phyloP scores from a whole-genome alignment of 2,113 vertebrate species.

The Myxocyprinus asiaticus region DNA sequence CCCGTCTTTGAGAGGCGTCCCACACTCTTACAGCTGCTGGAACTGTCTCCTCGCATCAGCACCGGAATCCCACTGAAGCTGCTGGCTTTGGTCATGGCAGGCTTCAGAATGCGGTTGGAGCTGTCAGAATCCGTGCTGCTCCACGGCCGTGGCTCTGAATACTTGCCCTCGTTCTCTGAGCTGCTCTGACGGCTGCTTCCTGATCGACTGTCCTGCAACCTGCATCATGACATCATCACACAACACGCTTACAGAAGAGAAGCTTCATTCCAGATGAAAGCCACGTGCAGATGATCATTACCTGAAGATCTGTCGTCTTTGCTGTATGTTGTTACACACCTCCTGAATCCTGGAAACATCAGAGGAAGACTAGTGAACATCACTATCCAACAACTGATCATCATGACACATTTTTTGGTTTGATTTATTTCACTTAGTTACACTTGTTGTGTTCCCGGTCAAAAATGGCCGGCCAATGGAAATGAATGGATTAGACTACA shows the following conservation, averaged over 20 bases:
- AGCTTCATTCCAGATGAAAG: not conserved
- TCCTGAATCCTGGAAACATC: conserved; percentile 83
- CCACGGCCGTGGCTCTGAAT: conserved; percentile 90
- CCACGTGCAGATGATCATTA: no score
- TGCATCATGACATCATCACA: conserved; percentile 50
- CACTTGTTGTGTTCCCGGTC: no score
- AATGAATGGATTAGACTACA: no score
- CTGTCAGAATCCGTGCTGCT: conserved; percentile 98
- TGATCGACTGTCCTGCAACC: conserved; percentile 86
- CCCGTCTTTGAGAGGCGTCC: no score
- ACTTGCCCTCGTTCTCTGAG: conserved; percentile 87
- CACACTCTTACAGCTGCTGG: no score
- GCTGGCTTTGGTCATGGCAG: conserved; percentile 92
- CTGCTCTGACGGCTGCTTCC: conserved; percentile 79
- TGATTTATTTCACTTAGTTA: no score
- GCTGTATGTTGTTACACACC: conserved; percentile 85
- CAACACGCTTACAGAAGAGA: not conserved
- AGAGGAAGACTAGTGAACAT: no score
- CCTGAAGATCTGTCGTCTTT: conserved; percentile 92
- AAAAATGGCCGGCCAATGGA: no score
- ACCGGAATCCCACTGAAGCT: conserved; percentile 78
- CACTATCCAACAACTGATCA: no score
- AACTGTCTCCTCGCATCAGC: no score
- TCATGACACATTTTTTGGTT: no score
- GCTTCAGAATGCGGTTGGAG: conserved; percentile 86